Conservation (phyloP, 1,140 invertebrate species). For the Zaprionus taronus region DNA sequence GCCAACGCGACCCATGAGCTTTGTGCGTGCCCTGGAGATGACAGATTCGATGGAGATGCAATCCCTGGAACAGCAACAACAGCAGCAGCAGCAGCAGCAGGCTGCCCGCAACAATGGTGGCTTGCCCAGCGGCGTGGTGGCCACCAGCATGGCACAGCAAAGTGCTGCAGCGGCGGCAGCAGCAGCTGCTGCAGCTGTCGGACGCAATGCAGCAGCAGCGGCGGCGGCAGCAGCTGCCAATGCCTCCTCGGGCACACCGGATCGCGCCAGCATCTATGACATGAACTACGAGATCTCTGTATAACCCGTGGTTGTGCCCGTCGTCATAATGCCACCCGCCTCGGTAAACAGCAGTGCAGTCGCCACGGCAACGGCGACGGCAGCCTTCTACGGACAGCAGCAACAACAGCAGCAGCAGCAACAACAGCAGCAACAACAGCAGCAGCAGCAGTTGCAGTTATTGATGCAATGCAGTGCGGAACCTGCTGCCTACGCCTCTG, state of each 20-base stretch:
- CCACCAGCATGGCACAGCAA: slow-evolving; percentile 42
- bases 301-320: slow-evolving; percentile 84
- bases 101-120: slow-evolving; percentile 71
- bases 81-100: slow-evolving; percentile 38
- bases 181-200: slow-evolving; percentile 18
- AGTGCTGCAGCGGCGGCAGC: slow-evolving; percentile 28
- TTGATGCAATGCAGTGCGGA: slow-evolving; percentile 33
- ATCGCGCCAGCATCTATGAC: slow-evolving; percentile 95
- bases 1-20: slow-evolving; percentile 92
- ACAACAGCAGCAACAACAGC: slow-evolving; percentile 23
- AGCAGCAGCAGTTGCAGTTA: not conserved
- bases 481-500: slow-evolving; percentile 69
- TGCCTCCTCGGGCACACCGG: slow-evolving; percentile 87
- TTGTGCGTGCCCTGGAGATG: slow-evolving; percentile 96
- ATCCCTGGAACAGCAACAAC: slow-evolving; percentile 76
- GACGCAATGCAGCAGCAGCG: slow-evolving; percentile 48
- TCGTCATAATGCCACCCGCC: slow-evolving; percentile 76
- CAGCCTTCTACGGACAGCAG: slow-evolving; percentile 17
- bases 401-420: slow-evolving; percentile 28
- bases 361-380: slow-evolving; percentile 30
- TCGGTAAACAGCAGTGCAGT: slow-evolving; percentile 29
- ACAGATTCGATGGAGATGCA: slow-evolving; percentile 92
- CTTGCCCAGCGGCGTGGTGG: slow-evolving; percentile 47
- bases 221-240: slow-evolving; percentile 31
- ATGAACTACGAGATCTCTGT: slow-evolving; percentile 98